Evolutionary conservation across 2,888 invertebrate species (phyloP).

Genomic region (Priapulus caudatus): DNA sequence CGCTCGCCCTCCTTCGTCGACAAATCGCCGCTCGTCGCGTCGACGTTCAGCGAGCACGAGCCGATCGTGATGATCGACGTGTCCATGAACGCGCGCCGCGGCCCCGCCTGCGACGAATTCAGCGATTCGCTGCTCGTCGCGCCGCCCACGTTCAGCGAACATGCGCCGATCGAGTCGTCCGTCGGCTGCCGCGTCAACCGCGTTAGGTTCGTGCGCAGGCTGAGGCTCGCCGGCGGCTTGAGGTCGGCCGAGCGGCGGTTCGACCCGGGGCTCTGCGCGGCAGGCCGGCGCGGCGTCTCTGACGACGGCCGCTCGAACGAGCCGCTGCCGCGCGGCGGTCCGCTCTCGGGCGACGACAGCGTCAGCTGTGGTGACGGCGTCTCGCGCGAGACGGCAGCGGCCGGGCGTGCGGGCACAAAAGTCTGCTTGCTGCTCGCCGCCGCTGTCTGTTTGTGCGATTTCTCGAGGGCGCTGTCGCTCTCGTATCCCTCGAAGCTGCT

Average conservation of each 20-base stretch:
- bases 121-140: not conserved
- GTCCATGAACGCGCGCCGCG: not conserved
- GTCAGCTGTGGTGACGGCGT: not conserved
- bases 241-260: not conserved
- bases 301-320: not conserved
- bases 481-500: not conserved
- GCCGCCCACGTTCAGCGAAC: not conserved
- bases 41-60: not conserved
- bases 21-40: not conserved
- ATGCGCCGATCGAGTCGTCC: not conserved
- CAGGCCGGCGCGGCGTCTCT: not conserved
- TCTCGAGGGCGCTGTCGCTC: not conserved
- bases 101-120: not conserved
- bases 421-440: not conserved
- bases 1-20: not conserved
- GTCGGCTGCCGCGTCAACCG: not conserved
- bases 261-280: not conserved
- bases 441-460: too few relatives aligned
- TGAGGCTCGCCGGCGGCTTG: not conserved
- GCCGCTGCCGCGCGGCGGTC: not conserved
- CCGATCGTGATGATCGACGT: conserved; percentile 1
- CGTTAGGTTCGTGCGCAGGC: not conserved
- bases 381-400: not conserved
- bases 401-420: not conserved
- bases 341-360: conserved; percentile 1